These are phyloP conservation scores for Lytechinus variegatus DNA, from an alignment of 35 echinoderm and acorn worm species.

Conservation along the genomic window DNA sequence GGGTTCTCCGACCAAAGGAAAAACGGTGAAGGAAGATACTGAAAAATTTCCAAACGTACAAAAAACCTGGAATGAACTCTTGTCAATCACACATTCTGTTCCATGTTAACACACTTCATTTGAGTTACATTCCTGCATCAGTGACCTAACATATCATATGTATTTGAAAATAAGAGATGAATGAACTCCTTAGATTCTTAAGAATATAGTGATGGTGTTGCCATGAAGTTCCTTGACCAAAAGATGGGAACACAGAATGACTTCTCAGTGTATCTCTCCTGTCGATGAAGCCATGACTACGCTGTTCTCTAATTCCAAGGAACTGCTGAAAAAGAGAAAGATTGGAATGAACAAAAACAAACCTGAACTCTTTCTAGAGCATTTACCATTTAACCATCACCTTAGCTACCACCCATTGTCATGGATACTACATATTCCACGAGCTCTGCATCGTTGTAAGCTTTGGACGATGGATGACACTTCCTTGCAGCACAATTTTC, in stretches of 20 bases:
- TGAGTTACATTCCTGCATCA: background rate
- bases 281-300: background rate
- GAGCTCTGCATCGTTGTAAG: background rate
- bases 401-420: background rate
- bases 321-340: background rate
- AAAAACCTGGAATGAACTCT: constrained; percentile 15
- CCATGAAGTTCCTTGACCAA: background rate
- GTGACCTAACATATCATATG: background rate
- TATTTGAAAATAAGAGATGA: background rate
- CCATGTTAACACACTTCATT: background rate
- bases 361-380: background rate
- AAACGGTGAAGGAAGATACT: background rate
- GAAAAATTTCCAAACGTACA: background rate
- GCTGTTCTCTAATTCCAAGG: background rate
- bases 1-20: background rate
- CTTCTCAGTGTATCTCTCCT: background rate
- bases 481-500: background rate
- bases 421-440: background rate
- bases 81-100: constrained; percentile 6
- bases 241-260: background rate
- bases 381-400: background rate
- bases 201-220: background rate
- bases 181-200: background rate
- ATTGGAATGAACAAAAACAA: constrained; percentile 14
- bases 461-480: constrained; percentile 7